Conservation (phyloP, 2,797 vertebrate genomes). For the Pelochelys cantorii region DNA sequence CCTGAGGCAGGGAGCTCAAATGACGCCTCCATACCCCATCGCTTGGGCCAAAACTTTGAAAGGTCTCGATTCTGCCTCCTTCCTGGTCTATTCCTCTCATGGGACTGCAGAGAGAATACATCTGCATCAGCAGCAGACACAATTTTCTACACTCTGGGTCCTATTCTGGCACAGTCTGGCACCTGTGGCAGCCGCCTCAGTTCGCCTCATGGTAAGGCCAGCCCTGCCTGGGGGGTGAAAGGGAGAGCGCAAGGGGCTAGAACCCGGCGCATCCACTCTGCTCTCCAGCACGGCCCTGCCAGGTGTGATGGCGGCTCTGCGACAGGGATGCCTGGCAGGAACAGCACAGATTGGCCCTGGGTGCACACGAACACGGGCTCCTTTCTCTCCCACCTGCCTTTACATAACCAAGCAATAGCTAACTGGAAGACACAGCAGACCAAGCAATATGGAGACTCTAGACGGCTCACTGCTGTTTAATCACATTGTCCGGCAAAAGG, state of each 20-base stretch:
- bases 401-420: fast-evolving
- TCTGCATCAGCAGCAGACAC: no score
- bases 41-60: no score
- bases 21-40: no score
- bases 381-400: neutral
- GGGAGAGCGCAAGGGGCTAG: neutral
- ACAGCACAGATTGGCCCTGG: neutral
- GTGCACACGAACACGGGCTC: neutral
- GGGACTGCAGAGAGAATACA: no score
- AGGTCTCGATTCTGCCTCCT: no score
- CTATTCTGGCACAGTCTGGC: no score
- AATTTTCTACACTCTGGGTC: no score
- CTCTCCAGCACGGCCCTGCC: neutral
- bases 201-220: no score
- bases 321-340: neutral
- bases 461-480: neutral
- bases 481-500: neutral
- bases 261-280: neutral
- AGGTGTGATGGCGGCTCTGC: neutral
- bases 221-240: no score
- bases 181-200: no score
- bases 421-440: neutral
- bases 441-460: neutral
- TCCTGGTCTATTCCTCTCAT: no score
- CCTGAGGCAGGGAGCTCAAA: no score